A percentile compares a stretch with the other conserved stretches of the same genome.
These are phyloP conservation scores for Brachyalestes nurse DNA, from an alignment of 2,797 vertebrate genomes.

Conservation along the genomic window DNA sequence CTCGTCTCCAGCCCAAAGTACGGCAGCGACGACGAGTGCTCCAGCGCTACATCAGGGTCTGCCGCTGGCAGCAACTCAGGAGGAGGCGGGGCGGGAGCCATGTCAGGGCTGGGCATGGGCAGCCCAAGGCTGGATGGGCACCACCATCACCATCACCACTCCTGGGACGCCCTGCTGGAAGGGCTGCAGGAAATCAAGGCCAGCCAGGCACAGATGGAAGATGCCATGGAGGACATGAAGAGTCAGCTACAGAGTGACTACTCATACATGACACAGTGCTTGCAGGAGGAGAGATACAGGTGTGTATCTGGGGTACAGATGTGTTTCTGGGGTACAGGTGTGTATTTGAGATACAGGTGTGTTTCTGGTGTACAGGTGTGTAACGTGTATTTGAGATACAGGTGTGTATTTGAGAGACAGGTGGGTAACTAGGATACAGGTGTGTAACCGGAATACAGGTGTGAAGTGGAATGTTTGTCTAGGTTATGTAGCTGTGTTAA, in stretches of 20 bases:
- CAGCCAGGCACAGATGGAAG: conserved; percentile 93
- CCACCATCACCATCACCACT: conserved; percentile 79
- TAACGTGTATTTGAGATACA: background rate
- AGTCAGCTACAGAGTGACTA: conserved; percentile 94
- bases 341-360: background rate
- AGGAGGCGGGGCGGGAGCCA: conserved; percentile 77
- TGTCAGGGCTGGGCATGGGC: conserved; percentile 76
- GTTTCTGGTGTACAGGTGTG: conserved; percentile 24
- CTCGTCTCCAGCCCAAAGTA: conserved; percentile 97
- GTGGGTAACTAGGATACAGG: background rate
- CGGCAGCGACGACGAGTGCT: conserved; percentile 95
- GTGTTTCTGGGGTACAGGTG: conserved; percentile 35
- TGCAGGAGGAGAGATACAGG: conserved; percentile 98
- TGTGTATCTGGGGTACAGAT: conserved; percentile 54
- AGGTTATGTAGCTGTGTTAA: background rate
- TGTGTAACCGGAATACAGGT: background rate
- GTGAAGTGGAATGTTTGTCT: background rate
- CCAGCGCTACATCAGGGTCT: conserved; percentile 91
- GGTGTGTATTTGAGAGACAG: background rate
- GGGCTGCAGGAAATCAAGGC: conserved; percentile 95
- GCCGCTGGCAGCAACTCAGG: conserved; percentile 91
- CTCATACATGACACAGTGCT: conserved; percentile 96
- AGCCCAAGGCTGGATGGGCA: conserved; percentile 90
- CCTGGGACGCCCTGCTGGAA: conserved; percentile 90
- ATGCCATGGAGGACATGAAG: conserved; percentile 95